Percentiles rank a stretch among this genome's conserved stretches.
Evolutionary conservation across 2,113 vertebrate species (phyloP).

Genomic region (Odocoileus virginianus): DNA sequence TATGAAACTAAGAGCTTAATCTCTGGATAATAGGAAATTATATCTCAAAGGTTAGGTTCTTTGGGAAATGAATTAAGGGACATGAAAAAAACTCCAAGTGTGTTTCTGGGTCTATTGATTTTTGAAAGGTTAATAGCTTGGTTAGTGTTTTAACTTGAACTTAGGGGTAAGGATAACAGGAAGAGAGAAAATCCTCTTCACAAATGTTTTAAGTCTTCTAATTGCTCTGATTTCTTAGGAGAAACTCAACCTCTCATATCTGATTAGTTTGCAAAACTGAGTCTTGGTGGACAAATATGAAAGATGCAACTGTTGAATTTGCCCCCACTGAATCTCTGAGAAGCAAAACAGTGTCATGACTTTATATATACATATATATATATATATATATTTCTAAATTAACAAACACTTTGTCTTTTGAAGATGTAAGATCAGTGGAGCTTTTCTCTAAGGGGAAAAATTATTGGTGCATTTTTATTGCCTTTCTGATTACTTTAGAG

Average conservation of each 20-base stretch:
- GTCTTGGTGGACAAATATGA: neutral
- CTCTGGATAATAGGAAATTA: neutral
- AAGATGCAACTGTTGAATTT: neutral
- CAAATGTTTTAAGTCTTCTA: conserved; percentile 33
- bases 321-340: neutral
- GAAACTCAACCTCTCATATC: conserved; percentile 6
- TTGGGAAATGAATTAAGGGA: neutral
- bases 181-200: conserved; percentile 20
- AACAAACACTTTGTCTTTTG: conserved; percentile 16
- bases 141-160: conserved; percentile 30
- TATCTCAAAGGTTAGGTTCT: neutral
- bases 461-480: neutral
- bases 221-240: conserved; percentile 16
- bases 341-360: neutral
- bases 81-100: neutral
- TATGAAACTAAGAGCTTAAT: neutral
- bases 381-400: neutral
- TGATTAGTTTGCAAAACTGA: neutral
- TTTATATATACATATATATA: neutral
- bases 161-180: neutral
- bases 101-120: neutral
- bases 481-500: conserved; percentile 47
- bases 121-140: conserved; percentile 20
- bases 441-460: neutral
- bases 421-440: neutral